Percentiles rank a stretch among this genome's conserved stretches.
These are phyloP conservation scores for Luscinia luscinia DNA, from an alignment of 2,797 vertebrate species.

Conservation along the genomic window DNA sequence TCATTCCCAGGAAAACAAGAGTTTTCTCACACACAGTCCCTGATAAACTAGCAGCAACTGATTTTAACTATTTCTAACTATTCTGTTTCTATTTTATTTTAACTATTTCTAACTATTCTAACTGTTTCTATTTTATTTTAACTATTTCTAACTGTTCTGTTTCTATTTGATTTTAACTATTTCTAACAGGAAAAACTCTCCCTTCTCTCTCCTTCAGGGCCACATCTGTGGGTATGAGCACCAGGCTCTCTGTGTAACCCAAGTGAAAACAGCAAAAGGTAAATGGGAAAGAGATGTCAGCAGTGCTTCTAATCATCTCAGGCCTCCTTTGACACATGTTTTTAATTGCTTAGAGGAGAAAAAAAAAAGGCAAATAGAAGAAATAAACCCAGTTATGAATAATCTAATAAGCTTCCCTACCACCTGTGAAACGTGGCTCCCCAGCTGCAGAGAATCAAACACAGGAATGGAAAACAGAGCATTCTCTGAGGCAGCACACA, in stretches of 20 bases:
- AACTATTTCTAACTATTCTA: neutral
- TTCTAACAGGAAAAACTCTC: neutral
- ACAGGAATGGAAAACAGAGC: constrained; percentile 48
- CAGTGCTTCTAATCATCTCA: constrained; percentile 33
- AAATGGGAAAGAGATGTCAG: constrained; percentile 63
- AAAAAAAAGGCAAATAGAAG: neutral
- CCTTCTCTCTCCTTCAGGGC: neutral
- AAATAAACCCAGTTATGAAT: constrained; percentile 65
- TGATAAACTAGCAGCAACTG: neutral
- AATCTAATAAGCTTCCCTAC: constrained; percentile 67
- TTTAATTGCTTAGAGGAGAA: constrained; percentile 31
- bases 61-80: neutral
- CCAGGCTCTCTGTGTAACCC: neutral
- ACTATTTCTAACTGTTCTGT: neutral
- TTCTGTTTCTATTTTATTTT: neutral
- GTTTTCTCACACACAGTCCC: neutral
- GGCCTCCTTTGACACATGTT: constrained; percentile 50
- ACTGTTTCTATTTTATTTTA: neutral
- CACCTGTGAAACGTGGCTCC: constrained; percentile 64
- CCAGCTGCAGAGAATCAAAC: constrained; percentile 68
- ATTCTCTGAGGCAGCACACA: neutral
- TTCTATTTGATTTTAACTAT: neutral
- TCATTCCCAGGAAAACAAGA: neutral
- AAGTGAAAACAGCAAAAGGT: constrained; percentile 59
- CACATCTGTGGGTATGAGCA: neutral